Percentiles rank a stretch among this genome's conserved stretches.
Evolutionary conservation across 2,888 invertebrate species (phyloP).

Genomic region (Pollenia angustigena): DNA sequence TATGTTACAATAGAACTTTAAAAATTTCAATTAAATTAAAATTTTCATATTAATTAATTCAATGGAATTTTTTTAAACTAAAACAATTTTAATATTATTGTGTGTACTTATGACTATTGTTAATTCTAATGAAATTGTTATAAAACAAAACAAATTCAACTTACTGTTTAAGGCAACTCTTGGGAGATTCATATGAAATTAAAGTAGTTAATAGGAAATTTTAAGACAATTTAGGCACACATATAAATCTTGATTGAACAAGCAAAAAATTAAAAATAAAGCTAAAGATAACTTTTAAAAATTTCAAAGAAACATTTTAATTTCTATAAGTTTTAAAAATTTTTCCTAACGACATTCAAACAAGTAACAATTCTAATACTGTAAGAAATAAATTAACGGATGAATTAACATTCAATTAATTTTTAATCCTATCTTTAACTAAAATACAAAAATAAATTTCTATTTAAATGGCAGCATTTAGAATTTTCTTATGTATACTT

Average conservation of each 20-base stretch:
- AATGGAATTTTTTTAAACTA: neutral
- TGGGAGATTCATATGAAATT: neutral
- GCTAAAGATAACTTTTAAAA: no score
- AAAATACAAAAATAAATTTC: neutral
- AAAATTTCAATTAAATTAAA: neutral
- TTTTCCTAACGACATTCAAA: constrained; percentile 5
- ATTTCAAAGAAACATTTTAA: no score
- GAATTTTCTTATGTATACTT: no score
- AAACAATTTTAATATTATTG: neutral
- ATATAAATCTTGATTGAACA: no score
- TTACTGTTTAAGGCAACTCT: neutral
- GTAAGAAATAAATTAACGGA: neutral
- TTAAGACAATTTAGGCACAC: neutral
- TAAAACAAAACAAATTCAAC: neutral
- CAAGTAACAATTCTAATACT: neutral
- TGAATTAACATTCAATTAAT: constrained; percentile 7
- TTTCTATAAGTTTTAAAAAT: neutral
- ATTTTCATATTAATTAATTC: constrained; percentile 6
- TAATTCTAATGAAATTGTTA: no score
- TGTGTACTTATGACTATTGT: no score
- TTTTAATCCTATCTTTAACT: neutral
- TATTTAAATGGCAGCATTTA: neutral
- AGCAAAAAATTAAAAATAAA: no score
- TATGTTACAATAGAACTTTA: neutral
- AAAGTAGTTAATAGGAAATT: neutral